Evolutionary conservation across 2,113 vertebrate species (phyloP), one percentile per base, ranked within the genome.

Genomic region (Labeo catla): DNA sequence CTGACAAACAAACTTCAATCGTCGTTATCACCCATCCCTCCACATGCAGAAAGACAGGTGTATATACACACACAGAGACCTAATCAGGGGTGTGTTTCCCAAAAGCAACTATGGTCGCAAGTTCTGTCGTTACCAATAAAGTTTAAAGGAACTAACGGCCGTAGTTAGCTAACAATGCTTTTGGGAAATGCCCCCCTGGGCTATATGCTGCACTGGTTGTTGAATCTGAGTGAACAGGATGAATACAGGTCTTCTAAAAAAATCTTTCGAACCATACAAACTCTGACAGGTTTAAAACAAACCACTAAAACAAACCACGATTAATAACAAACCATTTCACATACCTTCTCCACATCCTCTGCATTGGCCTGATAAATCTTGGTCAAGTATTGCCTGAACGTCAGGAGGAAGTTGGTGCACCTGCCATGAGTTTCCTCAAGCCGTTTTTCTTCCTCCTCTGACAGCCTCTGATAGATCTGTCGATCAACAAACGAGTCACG

Each of bases 381-480:
- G 72, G 93, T 91, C 61, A 99, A 87, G 88, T 97, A 97, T 59
- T 94, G 94, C 76, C 92, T 96, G 86, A 95, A 96, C 90, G 96
- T 97, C 88, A 93, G 94, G 87, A 98, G 93, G 16, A 92, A 96
- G n/a, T 93, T 96, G 86, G 96, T 94, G 86, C 94, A 97, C 54
- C 96, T 93, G 84, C 98, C 97, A 76, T 97, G 97, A 19, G 97
- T 98, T 92, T 99, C 97, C 87, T 94, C 95, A 92, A 98, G 95
- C 0, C 95, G 93, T 91, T 94, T 97, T 89, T 96, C 97, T 84
- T 96, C 94, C 81, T 98, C 97, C 89, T 99, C 97, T 79, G 97
- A 97, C 86, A 98, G 96, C 76, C 97, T 95, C 86, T 97, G 96
- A 90, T 97, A 98, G 89, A 99, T 97, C 98, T 99, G 90, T n/a